Evolutionary conservation across 2,797 vertebrate species (phyloP).

Genomic region (Parauchenoglanis punctatus): DNA sequence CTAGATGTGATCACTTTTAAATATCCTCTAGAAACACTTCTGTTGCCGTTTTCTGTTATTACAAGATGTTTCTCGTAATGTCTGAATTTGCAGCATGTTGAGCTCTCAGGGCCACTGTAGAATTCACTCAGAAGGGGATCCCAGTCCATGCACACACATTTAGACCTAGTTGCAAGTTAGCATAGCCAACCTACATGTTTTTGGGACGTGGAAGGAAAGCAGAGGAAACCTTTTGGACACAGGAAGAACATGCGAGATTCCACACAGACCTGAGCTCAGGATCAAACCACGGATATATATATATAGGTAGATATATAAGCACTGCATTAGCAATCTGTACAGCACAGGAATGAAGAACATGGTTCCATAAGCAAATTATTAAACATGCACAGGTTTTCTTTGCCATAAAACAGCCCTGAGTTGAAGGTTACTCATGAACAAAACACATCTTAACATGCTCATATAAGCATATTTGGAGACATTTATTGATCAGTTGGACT

Average conservation of each 20-base stretch:
- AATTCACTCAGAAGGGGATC: background rate
- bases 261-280: background rate
- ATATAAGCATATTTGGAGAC: background rate
- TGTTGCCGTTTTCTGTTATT: too few relatives aligned
- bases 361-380: background rate
- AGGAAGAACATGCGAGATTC: background rate
- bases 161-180: background rate
- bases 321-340: background rate
- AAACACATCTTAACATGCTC: background rate
- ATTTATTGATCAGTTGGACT: background rate
- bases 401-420: background rate
- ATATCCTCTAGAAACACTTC: too few relatives aligned
- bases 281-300: background rate
- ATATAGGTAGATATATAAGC: background rate
- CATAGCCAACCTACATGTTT: background rate
- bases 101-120: too few relatives aligned
- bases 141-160: background rate
- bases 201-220: background rate
- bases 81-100: too few relatives aligned
- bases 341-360: background rate
- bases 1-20: too few relatives aligned
- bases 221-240: background rate
- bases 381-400: background rate
- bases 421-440: constrained; percentile 5
- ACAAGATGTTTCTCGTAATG: too few relatives aligned